These are phyloP conservation scores for Habropoda laboriosa DNA, from an alignment of 1,140 invertebrate species.

Conservation along the genomic window DNA sequence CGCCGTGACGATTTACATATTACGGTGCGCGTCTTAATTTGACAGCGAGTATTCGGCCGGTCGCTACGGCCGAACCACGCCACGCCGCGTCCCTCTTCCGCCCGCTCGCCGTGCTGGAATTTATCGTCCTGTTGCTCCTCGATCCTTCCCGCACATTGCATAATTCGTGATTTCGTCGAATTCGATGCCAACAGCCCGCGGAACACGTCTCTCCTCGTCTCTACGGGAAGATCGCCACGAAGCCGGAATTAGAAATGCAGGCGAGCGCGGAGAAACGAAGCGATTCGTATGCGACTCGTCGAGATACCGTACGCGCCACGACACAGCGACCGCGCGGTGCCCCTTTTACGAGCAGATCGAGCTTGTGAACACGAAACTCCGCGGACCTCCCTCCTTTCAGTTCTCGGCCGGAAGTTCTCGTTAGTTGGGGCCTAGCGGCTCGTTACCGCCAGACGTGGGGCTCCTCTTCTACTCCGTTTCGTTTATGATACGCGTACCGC, in stretches of 20 bases:
- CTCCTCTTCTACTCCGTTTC: not conserved
- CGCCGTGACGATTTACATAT: conserved; percentile 57
- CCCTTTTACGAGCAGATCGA: conserved; percentile 56
- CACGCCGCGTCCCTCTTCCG: no score
- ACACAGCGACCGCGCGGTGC: conserved; percentile 43
- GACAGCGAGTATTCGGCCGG: conserved; percentile 41
- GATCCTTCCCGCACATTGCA: not conserved
- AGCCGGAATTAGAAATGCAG: conserved; percentile 67
- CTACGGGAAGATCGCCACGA: conserved; percentile 14
- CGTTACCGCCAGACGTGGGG: conserved; percentile 51
- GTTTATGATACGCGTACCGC: not conserved
- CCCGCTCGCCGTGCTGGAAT: not conserved
- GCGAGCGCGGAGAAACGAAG: conserved; percentile 68
- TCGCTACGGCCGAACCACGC: not conserved
- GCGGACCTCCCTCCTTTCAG: conserved; percentile 23
- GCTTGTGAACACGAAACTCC: conserved; percentile 41
- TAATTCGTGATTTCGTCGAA: not conserved
- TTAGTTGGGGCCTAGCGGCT: conserved; percentile 22
- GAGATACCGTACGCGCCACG: conserved; percentile 46
- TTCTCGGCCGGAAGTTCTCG: not conserved
- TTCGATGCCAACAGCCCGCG: not conserved
- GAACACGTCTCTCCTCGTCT: conserved; percentile 9
- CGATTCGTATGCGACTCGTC: conserved; percentile 73
- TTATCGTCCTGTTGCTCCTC: no score
- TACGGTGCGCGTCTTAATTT: conserved; percentile 59